These are phyloP conservation scores for Ctenopoma kingsleyae DNA, from an alignment of 2,797 vertebrate genomes.

Conservation along the genomic window DNA sequence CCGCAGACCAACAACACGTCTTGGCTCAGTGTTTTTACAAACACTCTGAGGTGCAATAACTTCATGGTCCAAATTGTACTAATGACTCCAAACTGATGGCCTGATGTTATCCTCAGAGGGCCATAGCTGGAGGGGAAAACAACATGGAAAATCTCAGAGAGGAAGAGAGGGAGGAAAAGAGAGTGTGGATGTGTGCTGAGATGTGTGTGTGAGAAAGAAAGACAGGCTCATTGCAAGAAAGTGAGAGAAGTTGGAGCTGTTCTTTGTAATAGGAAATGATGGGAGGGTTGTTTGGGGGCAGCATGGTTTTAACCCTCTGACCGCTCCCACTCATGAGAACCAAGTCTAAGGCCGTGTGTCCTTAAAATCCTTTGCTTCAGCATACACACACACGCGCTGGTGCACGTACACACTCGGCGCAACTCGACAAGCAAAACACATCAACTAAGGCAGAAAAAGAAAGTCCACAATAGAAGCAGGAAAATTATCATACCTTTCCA, in stretches of 20 bases:
- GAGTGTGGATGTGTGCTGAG: slow-evolving; percentile 14
- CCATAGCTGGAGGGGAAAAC: slow-evolving; percentile 5
- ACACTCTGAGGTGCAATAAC: slow-evolving; percentile 70
- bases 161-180: slow-evolving; percentile 38
- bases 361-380: slow-evolving; percentile 40
- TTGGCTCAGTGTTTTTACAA: slow-evolving; percentile 56
- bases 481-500: slow-evolving; percentile 70
- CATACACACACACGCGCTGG: slow-evolving; percentile 1
- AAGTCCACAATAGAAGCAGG: slow-evolving; percentile 41
- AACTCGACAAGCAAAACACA: slow-evolving; percentile 8
- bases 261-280: slow-evolving; percentile 59
- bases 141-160: slow-evolving; percentile 59
- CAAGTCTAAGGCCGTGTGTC: slow-evolving; percentile 47
- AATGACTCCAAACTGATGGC: slow-evolving; percentile 65
- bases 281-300: slow-evolving; percentile 63
- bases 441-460: slow-evolving; percentile 8
- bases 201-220: slow-evolving; percentile 22
- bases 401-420: slow-evolving; percentile 22
- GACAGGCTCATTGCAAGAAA: background rate
- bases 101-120: slow-evolving; percentile 58
- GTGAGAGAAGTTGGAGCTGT: slow-evolving; percentile 40
- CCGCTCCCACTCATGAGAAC: slow-evolving; percentile 74
- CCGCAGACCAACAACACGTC: slow-evolving; percentile 48
- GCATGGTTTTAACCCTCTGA: slow-evolving; percentile 63
- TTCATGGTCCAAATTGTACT: slow-evolving; percentile 57